Evolutionary conservation across 2,888 invertebrate genomes (phyloP), one percentile per base, ranked within the genome.

Genomic region (Habroteleia sp.): DNA sequence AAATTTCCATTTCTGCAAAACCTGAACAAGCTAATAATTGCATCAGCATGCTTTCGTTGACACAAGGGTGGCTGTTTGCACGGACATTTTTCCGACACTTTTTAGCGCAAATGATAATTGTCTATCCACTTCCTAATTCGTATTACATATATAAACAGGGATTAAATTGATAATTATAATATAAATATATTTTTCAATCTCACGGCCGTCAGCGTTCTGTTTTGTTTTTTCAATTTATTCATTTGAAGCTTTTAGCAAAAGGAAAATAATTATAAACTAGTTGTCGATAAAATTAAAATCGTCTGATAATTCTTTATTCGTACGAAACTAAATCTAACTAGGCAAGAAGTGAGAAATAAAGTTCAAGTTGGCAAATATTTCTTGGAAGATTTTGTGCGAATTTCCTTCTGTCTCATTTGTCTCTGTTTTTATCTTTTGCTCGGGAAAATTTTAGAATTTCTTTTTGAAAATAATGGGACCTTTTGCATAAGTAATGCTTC

Each of bases 21-120:
- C 5, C 46, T 71, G 37, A 20, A 6, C n/a, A 13, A 7, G 14
- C 17, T 39, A 17, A 37, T 69, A 60, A 60, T 69, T 69, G 50
- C 50, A 42, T 69, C 60, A 44, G 44, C 69, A 52, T 46, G 60
- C 13, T 44, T 58, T 50, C 39, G 69, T 69, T 60, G 50, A 33
- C 48, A 17, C 39, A 41, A 39, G 44, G 44, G 33, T 39, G 20
- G 37, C 27, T 8, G n/a, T n/a, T n/a, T n/a, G n/a, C n/a, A n/a
- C n/a, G 44, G 7, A 25, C 25, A 25, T 25, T 25, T 6, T 6
- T 10, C 3, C 10, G 13, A n/a, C n/a, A n/a, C 2, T 17, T 13
- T 31, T 16, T 8, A 16, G 10, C 31, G 1, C 31, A 10, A 11
- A 31, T 8, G 10, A 31, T 31, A 31, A 31, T 8, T 31, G 11